Base-by-base conservation (phyloP, 2,113 vertebrate genomes). In the Semnornis frantzii region DNA sequence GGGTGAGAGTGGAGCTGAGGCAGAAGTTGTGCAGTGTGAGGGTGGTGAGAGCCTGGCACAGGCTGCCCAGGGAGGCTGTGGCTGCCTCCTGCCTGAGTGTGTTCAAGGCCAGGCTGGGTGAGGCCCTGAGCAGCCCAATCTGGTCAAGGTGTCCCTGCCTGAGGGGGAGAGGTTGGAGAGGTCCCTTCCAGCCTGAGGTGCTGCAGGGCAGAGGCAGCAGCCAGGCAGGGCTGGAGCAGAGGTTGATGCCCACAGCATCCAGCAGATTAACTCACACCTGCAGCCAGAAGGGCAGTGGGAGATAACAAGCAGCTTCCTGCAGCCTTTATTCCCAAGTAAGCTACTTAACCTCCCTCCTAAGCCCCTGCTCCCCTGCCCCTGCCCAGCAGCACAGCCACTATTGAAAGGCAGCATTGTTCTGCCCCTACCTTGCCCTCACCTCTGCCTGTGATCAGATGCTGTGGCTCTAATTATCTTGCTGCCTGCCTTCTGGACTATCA, bases 371-470 rank as follows among this genome's bases (percentile, higher is more conserved):
- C 46, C 60, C 80, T 21, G 44, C 84, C 91, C 94, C 86, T 79
- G 62, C 69, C 8, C 89, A 8, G 78, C 70, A 2, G 66, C 96
- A 96, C 95, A 95, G 95, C 95, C 78, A 24, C 84, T 82, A 42
- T 68, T 95, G 95, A 96, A 96, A 96, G 89, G 92, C 7, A 39
- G 44, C 93, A 77, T 96, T 96, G 96, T 96, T 80, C 82, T 87
- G 70, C 25, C 75, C 93, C 84, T 91, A 94, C 96, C 95, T 96
- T 76, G 91, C 92, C 92, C 83, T 95, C 96, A 96, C 95, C 91
- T 96, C 93, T 93, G 77, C 90, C 94, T 95, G 57, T 96, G 96
- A 96, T 96, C 96, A 96, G 90, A 85, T 73, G 75, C 77, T 93
- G 57, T 34, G 85, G 93, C 95, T 91, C 92, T 91, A 96, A 96